Conservation (phyloP, 92 coral and sea anemone species). For the Anthopleura xanthogrammica region DNA sequence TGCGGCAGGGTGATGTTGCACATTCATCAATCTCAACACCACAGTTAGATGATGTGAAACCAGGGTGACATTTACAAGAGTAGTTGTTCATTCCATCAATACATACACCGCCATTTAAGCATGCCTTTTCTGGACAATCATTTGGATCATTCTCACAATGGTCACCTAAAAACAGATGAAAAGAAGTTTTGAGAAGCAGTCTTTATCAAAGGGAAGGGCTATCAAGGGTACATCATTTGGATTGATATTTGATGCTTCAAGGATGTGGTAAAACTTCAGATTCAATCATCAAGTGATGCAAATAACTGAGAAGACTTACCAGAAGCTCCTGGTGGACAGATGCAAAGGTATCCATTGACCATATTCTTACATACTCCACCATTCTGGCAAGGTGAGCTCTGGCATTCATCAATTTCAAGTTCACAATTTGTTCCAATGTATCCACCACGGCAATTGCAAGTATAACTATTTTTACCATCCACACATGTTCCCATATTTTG, state of each 20-base stretch:
- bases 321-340: slow-evolving; percentile 62
- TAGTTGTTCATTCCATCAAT: slow-evolving; percentile 60
- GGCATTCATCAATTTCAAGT: slow-evolving; percentile 57
- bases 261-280: too few relatives aligned
- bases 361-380: slow-evolving; percentile 68
- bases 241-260: too few relatives aligned
- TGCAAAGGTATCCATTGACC: slow-evolving; percentile 63
- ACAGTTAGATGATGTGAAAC: slow-evolving; percentile 70
- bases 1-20: slow-evolving; percentile 69
- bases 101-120: slow-evolving; percentile 65
- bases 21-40: slow-evolving; percentile 71
- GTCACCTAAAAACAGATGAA: slow-evolving; percentile 17
- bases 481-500: slow-evolving; percentile 64
- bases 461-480: slow-evolving; percentile 64
- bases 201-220: too few relatives aligned
- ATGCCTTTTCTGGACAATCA: slow-evolving; percentile 51
- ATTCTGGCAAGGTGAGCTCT: slow-evolving; percentile 64
- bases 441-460: slow-evolving; percentile 64
- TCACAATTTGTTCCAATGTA: slow-evolving; percentile 70
- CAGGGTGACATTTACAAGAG: slow-evolving; percentile 73
- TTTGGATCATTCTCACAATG: slow-evolving; percentile 55
- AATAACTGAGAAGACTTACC: slow-evolving; percentile 48
- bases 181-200: background rate
- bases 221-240: background rate
- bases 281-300: background rate